A percentile compares a stretch with the other conserved stretches of the same genome.
Evolutionary conservation across 2,888 invertebrate genomes (phyloP).

Genomic region (Hydraecia micacea): DNA sequence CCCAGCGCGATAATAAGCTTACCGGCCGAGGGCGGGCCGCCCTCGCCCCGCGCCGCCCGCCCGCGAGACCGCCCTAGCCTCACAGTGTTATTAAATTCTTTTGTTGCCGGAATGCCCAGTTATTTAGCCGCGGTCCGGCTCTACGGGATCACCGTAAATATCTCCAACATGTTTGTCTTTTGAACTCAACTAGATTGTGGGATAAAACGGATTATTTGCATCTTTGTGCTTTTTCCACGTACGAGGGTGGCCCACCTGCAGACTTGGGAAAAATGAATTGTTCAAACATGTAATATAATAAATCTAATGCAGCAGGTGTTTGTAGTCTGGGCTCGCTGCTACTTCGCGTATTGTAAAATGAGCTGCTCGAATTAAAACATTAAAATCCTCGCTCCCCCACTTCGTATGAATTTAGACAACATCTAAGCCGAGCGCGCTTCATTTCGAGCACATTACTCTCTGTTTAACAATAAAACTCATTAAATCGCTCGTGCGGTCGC

Average conservation of each 20-base stretch:
- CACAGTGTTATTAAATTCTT: conserved; percentile 88
- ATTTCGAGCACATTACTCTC: conserved; percentile 86
- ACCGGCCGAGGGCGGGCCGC: conserved; percentile 79
- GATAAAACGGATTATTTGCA: conserved; percentile 81
- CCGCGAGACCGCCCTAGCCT: conserved; percentile 75
- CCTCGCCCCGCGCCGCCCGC: conserved; percentile 70
- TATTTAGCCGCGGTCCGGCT: conserved; percentile 83
- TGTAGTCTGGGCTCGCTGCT: conserved; percentile 27
- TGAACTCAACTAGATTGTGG: conserved; percentile 78
- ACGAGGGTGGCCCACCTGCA: conserved; percentile 47
- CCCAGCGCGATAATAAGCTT: conserved; percentile 87
- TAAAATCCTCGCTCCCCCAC: conserved; percentile 76
- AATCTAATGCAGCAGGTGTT: conserved; percentile 80
- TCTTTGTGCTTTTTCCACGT: conserved; percentile 68
- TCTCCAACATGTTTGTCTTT: conserved; percentile 79
- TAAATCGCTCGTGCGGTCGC: conserved; percentile 87
- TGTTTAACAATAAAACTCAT: conserved; percentile 89
- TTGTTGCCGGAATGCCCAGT: conserved; percentile 85
- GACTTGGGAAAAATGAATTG: conserved; percentile 66
- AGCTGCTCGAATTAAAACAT: conserved; percentile 82
- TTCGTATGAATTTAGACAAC: conserved; percentile 77
- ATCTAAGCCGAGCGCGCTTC: conserved; percentile 81
- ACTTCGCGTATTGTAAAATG: conserved; percentile 76
- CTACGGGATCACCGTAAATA: conserved; percentile 84
- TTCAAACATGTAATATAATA: conserved; percentile 75